Conservation (phyloP, 2,113 vertebrate genomes). For the Lagopus leucura region DNA sequence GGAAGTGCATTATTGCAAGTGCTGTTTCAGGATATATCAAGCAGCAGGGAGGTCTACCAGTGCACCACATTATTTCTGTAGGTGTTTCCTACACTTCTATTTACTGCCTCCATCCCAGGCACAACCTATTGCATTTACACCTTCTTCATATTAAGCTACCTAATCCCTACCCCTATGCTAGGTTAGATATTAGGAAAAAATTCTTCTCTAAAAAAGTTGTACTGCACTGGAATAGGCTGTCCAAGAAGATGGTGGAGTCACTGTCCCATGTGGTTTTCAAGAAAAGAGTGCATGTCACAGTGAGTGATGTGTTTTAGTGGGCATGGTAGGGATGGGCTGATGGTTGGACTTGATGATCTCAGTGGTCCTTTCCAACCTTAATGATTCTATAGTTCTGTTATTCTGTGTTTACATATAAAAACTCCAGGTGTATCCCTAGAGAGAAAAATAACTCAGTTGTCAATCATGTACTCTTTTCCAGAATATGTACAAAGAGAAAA, state of each 20-base stretch:
- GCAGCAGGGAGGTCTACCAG: rapidly evolving
- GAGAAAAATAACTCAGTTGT: neutral
- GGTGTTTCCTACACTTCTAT: neutral
- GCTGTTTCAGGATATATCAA: neutral
- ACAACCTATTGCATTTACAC: neutral
- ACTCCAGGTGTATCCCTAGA: neutral
- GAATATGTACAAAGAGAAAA: neutral
- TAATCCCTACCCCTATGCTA: rapidly evolving
- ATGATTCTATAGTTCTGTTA: too few relatives aligned
- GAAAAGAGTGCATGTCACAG: too few relatives aligned
- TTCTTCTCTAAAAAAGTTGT: too few relatives aligned
- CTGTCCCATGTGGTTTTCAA: too few relatives aligned
- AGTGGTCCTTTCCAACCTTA: too few relatives aligned
- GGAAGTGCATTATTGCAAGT: neutral
- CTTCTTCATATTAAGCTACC: neutral
- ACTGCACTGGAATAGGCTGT: too few relatives aligned
- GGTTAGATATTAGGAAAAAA: too few relatives aligned
- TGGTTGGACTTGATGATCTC: neutral
- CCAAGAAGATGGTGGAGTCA: too few relatives aligned
- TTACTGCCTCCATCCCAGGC: neutral
- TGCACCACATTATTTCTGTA: rapidly evolving
- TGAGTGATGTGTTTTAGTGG: too few relatives aligned
- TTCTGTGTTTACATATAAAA: too few relatives aligned
- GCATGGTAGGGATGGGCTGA: too few relatives aligned
- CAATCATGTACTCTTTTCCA: neutral